Conservation (phyloP, 2,113 vertebrate genomes). For the Candoia aspera region DNA sequence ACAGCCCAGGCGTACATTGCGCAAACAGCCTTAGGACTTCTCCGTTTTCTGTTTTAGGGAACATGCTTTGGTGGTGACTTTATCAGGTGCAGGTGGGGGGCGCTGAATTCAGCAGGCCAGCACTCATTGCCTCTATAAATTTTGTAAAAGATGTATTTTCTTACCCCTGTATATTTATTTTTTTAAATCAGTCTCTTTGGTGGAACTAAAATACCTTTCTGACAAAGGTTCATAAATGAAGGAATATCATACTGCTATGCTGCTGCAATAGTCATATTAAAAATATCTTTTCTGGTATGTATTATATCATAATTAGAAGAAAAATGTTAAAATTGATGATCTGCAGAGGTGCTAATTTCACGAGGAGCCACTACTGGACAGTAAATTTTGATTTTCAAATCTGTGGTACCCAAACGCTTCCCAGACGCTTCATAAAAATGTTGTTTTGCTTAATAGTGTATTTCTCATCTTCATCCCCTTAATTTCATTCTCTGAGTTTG, state of each 20-base stretch:
- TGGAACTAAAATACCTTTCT: background rate
- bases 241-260: background rate
- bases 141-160: background rate
- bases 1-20: background rate
- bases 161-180: background rate
- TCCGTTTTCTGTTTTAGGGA: background rate
- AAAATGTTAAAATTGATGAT: background rate
- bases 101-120: background rate
- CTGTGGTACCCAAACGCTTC: background rate
- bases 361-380: background rate
- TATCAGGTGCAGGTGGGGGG: background rate
- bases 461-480: background rate
- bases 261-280: background rate
- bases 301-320: background rate
- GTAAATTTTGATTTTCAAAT: background rate
- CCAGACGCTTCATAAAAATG: background rate
- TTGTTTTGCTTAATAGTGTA: background rate
- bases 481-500: background rate
- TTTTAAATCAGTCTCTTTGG: background rate
- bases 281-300: background rate
- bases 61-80: background rate
- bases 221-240: background rate
- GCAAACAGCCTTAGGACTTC: background rate
- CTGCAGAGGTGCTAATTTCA: background rate
- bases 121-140: background rate